A percentile compares a stretch with the other conserved stretches of the same genome.
These are phyloP conservation scores for Eupsittula cactorum DNA, from an alignment of 2,113 vertebrate species.

Conservation along the genomic window DNA sequence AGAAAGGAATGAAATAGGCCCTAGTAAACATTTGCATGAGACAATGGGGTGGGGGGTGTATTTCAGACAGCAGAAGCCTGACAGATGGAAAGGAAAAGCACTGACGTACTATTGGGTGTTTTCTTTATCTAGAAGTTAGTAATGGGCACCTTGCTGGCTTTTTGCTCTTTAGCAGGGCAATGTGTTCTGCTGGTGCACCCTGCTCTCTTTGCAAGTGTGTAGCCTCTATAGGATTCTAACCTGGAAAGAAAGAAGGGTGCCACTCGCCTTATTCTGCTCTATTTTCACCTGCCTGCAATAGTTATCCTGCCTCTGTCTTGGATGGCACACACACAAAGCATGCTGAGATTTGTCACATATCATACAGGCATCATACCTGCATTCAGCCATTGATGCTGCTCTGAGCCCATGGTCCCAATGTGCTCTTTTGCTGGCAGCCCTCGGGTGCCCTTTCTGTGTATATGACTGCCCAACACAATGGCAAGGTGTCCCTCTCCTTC, in stretches of 20 bases:
- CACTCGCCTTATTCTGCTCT: not conserved
- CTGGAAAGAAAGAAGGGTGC: not conserved
- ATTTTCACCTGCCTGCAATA: not conserved
- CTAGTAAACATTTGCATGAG: no score
- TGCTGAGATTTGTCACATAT: fast-evolving
- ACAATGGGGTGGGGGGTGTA: not conserved
- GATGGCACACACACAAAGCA: no score
- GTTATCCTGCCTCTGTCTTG: not conserved
- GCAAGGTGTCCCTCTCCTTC: not conserved
- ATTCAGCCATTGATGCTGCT: not conserved
- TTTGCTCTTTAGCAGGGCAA: not conserved
- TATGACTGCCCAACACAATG: fast-evolving
- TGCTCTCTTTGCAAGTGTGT: not conserved
- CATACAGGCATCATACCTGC: fast-evolving
- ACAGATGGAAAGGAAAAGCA: not conserved
- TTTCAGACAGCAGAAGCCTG: not conserved
- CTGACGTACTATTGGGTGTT: not conserved
- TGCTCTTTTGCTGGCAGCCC: not conserved
- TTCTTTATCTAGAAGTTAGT: not conserved
- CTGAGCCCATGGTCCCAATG: not conserved
- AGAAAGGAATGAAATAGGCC: not conserved
- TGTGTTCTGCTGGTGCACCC: not conserved
- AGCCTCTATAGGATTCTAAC: not conserved
- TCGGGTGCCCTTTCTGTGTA: not conserved
- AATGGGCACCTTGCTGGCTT: not conserved